These are phyloP conservation scores for Parazoanthus darwini DNA, from an alignment of 92 coral and sea anemone genomes.

Conservation along the genomic window DNA sequence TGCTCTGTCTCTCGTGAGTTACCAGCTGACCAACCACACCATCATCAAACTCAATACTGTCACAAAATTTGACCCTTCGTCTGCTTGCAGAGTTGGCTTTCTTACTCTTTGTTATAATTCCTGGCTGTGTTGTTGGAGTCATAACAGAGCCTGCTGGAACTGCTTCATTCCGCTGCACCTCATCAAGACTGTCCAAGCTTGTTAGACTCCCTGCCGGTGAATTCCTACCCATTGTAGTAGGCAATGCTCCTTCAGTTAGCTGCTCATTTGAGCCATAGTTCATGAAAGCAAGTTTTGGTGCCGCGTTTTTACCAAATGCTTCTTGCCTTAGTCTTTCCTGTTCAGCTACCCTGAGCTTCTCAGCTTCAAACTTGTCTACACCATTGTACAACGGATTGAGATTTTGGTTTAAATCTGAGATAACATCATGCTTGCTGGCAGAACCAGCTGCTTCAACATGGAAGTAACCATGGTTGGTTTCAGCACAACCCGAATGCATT, in stretches of 20 bases:
- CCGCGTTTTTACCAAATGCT: slow-evolving; percentile 75
- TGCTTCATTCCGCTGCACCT: slow-evolving; percentile 54
- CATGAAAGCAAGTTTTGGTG: slow-evolving; percentile 87
- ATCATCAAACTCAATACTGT: slow-evolving; percentile 94
- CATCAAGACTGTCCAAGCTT: slow-evolving; percentile 94
- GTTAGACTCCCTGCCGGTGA: slow-evolving; percentile 93
- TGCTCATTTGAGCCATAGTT: slow-evolving; percentile 57
- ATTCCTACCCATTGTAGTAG: slow-evolving; percentile 81
- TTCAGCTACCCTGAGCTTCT: slow-evolving; percentile 50
- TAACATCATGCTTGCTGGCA: not conserved
- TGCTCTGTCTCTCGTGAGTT: slow-evolving; percentile 80
- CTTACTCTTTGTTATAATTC: slow-evolving; percentile 70
- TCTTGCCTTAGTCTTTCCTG: slow-evolving; percentile 85
- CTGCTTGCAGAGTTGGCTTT: slow-evolving; percentile 63
- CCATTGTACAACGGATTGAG: slow-evolving; percentile 2
- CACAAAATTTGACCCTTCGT: slow-evolving; percentile 88
- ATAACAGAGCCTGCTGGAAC: slow-evolving; percentile 29
- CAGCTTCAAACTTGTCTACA: slow-evolving; percentile 27
- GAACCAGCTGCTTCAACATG: not conserved
- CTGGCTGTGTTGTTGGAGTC: slow-evolving; percentile 44
- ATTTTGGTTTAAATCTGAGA: slow-evolving; percentile 17
- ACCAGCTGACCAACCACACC: slow-evolving; percentile 92
- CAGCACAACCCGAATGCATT: slow-evolving; percentile 13
- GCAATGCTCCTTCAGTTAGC: slow-evolving; percentile 84
- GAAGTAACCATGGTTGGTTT: not conserved